Evolutionary conservation across 2,888 invertebrate species (phyloP), one percentile per base, ranked within the genome.

Genomic region (Axea sp.): DNA sequence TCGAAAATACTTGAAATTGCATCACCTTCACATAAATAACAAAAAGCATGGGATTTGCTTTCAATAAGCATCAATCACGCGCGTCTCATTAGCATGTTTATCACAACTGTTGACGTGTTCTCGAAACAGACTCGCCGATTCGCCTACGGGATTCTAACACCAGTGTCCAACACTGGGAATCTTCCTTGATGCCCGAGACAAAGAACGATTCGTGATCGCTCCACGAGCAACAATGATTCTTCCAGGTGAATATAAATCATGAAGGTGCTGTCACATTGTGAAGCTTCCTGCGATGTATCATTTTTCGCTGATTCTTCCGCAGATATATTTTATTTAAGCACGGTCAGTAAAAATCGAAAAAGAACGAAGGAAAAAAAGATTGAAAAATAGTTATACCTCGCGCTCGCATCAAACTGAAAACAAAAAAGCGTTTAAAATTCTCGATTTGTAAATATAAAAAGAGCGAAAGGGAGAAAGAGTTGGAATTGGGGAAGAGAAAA

Each of bases 21-120:
- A 55, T 19, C 14, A 3, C 24, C 22, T 15, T 6, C 28, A 22
- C 30, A 69, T 60, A 69, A 69, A 69, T 64, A 49, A 43, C 30
- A 19, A 39, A 49, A 39, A 30, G 30, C 37, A 17, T 8, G 35
- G 49, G 59, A 65, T 72, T 67, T 55, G 41, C 19, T 73, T 67
- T 60, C 55, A 65, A 73, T 67, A 47, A 53, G 12, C 59, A 73
- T 73, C 67, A 65, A 67, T 73, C 73, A 73, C 47, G 15, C 30
- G 49, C 39, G 67, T 33, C 73, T 73, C 73, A 67, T 73, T 73
- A 73, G 60, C 73, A 67, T 65, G 65, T 60, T 73, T 67, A 67
- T 73, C 72, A 65, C 43, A 53, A 53, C n/a, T 5, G 72, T 65
- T 72, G 72, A 72, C 72, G 59, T 51, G 59, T 72, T 71, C 57